A percentile compares a stretch with the other conserved stretches of the same genome.
Conservation (phyloP, 2,797 vertebrate genomes). For the Mus caroli region DNA sequence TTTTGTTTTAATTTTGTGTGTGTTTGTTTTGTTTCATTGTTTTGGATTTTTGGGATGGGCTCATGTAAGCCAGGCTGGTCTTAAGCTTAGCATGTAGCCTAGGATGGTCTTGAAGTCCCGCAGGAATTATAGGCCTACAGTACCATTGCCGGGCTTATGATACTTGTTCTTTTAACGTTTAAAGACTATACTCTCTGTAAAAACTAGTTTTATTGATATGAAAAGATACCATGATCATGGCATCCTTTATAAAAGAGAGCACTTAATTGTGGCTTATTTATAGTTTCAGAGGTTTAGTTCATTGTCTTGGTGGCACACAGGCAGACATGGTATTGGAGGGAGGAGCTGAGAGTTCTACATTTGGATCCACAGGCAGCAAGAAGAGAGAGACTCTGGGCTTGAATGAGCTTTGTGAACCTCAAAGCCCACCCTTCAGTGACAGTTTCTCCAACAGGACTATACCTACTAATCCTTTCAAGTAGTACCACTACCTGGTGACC, state of each 20-base stretch:
- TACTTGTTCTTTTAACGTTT: constrained; percentile 27
- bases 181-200: not conserved
- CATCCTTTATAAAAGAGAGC: not conserved
- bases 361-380: not conserved
- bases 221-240: not conserved
- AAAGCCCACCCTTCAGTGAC: not conserved
- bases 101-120: not conserved
- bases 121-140: not conserved
- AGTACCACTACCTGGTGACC: not conserved
- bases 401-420: not conserved
- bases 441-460: not conserved
- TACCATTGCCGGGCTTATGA: not conserved
- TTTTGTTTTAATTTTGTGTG: not conserved
- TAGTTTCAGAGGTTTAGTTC: not conserved
- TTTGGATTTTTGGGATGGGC: not conserved
- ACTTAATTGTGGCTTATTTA: not conserved
- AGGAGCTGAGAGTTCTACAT: not conserved
- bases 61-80: not conserved
- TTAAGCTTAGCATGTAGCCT: not conserved
- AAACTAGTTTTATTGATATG: not conserved
- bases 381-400: not conserved
- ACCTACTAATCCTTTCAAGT: not conserved
- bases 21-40: not conserved
- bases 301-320: not conserved
- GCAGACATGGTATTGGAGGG: not conserved